Conservation (phyloP, 2,888 invertebrate genomes). For the Synanthedon tipuliformis region DNA sequence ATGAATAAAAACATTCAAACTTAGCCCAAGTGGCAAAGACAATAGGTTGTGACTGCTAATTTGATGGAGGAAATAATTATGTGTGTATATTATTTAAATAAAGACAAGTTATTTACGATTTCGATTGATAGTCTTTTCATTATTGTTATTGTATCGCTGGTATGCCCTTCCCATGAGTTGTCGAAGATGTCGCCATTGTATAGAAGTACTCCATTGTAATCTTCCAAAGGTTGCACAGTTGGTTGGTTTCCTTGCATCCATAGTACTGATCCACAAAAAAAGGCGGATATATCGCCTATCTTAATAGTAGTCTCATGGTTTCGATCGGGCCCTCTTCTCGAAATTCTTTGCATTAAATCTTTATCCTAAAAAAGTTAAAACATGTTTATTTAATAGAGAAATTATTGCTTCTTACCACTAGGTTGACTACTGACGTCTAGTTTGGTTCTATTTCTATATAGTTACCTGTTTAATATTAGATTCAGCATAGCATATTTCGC, state of each 20-base stretch:
- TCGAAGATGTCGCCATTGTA: slow-evolving; percentile 93
- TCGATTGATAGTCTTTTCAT: slow-evolving; percentile 34
- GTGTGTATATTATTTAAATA: no score
- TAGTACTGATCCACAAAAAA: slow-evolving; percentile 73
- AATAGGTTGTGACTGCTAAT: no score
- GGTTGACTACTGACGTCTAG: neutral
- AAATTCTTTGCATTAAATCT: slow-evolving; percentile 23
- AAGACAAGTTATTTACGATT: slow-evolving; percentile 10
- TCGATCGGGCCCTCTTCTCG: slow-evolving; percentile 72
- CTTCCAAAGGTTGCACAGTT: slow-evolving; percentile 77
- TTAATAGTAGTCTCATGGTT: slow-evolving; percentile 20
- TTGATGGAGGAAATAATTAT: no score
- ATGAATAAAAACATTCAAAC: no score
- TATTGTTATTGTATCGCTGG: slow-evolving; percentile 68
- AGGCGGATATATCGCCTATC: slow-evolving; percentile 20
- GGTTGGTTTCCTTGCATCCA: slow-evolving; percentile 84
- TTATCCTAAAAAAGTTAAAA: neutral
- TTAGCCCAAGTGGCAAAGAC: no score
- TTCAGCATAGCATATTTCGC: slow-evolving; percentile 37
- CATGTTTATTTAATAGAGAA: neutral
- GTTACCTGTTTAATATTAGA: slow-evolving; percentile 16
- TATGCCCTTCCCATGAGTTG: slow-evolving; percentile 29
- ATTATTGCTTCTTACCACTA: neutral
- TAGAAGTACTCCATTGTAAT: slow-evolving; percentile 74
- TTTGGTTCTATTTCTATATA: neutral